These are phyloP conservation scores for Silvanus unidentatus DNA, from an alignment of 2,888 invertebrate species.

Conservation along the genomic window DNA sequence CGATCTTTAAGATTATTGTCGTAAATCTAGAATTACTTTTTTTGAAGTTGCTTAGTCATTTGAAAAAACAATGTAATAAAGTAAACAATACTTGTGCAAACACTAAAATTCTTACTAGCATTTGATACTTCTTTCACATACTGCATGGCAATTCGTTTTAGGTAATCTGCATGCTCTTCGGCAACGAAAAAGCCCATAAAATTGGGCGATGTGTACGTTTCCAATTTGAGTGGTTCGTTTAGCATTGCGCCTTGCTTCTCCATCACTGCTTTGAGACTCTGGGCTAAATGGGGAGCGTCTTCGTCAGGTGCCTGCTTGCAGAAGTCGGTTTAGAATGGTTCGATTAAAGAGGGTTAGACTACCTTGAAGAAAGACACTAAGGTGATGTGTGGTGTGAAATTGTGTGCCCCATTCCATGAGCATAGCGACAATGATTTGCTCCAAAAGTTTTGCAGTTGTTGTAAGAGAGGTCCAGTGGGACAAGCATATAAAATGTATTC, in stretches of 20 bases:
- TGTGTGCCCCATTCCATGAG: slow-evolving; percentile 88
- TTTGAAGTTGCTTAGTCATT: neutral
- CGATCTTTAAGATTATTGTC: no score
- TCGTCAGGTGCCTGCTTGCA: slow-evolving; percentile 72
- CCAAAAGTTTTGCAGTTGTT: slow-evolving; percentile 72
- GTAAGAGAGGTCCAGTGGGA: slow-evolving; percentile 70
- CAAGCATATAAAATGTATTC: slow-evolving; percentile 86
- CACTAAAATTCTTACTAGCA: slow-evolving; percentile 53
- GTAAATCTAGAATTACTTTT: no score
- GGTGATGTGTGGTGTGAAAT: slow-evolving; percentile 85
- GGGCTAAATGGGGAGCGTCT: slow-evolving; percentile 61
- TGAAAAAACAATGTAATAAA: no score
- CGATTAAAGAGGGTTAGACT: slow-evolving; percentile 18
- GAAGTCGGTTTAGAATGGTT: neutral
- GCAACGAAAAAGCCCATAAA: slow-evolving; percentile 88
- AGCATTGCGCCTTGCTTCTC: slow-evolving; percentile 63
- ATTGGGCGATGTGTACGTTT: slow-evolving; percentile 79
- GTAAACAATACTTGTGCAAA: no score
- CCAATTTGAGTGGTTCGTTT: slow-evolving; percentile 62
- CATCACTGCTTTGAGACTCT: slow-evolving; percentile 68
- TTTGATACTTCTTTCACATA: slow-evolving; percentile 76
- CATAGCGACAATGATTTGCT: slow-evolving; percentile 64
- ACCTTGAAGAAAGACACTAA: slow-evolving; percentile 85
- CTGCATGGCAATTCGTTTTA: slow-evolving; percentile 71
- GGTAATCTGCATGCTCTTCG: slow-evolving; percentile 73